Conservation (phyloP, 2,113 vertebrate species). For the Sebastes schlegelii region DNA sequence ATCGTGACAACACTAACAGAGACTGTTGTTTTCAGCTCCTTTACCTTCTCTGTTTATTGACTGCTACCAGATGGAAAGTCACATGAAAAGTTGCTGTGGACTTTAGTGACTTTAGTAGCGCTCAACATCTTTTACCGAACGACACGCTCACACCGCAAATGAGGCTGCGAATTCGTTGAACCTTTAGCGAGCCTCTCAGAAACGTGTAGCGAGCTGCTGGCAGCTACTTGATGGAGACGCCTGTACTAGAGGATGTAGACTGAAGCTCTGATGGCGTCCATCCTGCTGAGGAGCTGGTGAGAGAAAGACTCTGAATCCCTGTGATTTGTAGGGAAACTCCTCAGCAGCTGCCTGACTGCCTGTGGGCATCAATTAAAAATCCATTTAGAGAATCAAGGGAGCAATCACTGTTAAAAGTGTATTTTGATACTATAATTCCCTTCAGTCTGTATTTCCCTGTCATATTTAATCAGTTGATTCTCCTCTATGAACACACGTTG, state of each 20-base stretch:
- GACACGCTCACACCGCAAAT: too few species aligned
- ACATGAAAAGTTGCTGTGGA: too few species aligned
- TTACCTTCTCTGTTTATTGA: too few species aligned
- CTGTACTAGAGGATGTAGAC: background rate
- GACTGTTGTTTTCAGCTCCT: too few species aligned
- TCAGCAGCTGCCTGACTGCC: background rate
- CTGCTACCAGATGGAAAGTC: too few species aligned
- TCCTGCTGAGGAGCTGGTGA: background rate
- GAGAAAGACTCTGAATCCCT: background rate
- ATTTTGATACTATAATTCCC: conserved; percentile 9
- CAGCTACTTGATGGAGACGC: too few species aligned
- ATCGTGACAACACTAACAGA: too few species aligned
- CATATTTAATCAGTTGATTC: conserved; percentile 30
- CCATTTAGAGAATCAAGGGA: background rate
- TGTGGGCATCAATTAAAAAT: background rate
- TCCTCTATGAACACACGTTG: background rate
- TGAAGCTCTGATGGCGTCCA: background rate
- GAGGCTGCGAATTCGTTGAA: too few species aligned
- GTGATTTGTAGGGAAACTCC: background rate
- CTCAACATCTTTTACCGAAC: too few species aligned
- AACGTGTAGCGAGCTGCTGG: too few species aligned
- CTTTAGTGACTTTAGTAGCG: too few species aligned
- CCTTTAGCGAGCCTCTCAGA: too few species aligned
- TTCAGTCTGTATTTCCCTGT: background rate
- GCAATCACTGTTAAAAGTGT: background rate